Evolutionary conservation across 1,140 invertebrate genomes (phyloP).

Genomic region (Lutraria rhynchaena): DNA sequence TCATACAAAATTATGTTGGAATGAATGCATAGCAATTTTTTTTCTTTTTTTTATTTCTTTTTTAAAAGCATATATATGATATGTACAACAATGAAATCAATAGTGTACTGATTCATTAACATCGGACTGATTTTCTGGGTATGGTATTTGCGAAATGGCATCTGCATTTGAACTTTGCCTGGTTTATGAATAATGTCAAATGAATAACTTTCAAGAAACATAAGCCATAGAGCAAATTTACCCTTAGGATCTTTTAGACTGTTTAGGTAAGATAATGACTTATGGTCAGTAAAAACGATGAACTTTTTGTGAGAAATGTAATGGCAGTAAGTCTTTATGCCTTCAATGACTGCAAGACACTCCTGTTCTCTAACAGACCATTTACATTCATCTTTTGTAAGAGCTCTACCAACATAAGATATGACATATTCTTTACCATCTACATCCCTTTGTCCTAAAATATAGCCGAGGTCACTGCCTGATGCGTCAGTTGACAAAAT

Average conservation of each 20-base stretch:
- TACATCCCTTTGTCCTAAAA: constrained; percentile 61
- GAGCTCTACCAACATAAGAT: constrained; percentile 74
- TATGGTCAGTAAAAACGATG: constrained; percentile 53
- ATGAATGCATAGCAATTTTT: too few species aligned
- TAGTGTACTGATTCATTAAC: too few species aligned
- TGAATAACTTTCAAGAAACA: constrained; percentile 47
- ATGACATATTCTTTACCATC: constrained; percentile 58
- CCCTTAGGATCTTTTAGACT: constrained; percentile 46
- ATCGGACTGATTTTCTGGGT: neutral
- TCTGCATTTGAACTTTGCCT: constrained; percentile 48
- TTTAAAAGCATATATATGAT: too few species aligned
- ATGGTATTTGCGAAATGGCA: constrained; percentile 37
- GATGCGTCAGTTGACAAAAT: constrained; percentile 66
- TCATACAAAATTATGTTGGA: too few species aligned
- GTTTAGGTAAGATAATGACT: constrained; percentile 39
- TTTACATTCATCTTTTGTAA: constrained; percentile 65
- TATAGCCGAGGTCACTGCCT: constrained; percentile 51
- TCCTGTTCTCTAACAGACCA: constrained; percentile 59
- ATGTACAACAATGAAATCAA: too few species aligned
- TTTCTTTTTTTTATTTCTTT: too few species aligned
- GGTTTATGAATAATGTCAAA: constrained; percentile 47
- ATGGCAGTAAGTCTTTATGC: constrained; percentile 35
- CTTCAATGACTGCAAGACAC: constrained; percentile 59
- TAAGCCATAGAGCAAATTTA: constrained; percentile 45
- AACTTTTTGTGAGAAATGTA: constrained; percentile 52